Percentiles rank a stretch among this genome's conserved stretches.
phyloP scores from a whole-genome alignment of 2,113 vertebrate genomes.

The Cheirogaleus medius region DNA sequence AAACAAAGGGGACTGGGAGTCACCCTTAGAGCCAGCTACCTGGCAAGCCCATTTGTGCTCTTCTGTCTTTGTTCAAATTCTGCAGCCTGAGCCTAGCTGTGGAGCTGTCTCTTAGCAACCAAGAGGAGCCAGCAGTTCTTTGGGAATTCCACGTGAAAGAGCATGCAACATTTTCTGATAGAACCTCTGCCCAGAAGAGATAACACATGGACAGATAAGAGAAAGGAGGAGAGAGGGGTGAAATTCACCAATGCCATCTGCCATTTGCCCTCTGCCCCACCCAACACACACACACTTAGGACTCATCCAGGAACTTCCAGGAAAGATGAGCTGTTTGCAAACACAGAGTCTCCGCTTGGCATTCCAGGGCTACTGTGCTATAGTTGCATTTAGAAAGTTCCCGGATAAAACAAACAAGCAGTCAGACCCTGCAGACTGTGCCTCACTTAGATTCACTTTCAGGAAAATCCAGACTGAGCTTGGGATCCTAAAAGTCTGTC shows the following conservation, averaged over 20 bases:
- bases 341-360: background rate
- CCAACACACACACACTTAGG: background rate
- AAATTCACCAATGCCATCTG: background rate
- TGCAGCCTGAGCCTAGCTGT: background rate
- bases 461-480: background rate
- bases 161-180: background rate
- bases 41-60: background rate
- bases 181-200: background rate
- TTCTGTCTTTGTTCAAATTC: background rate
- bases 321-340: background rate
- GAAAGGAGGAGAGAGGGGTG: background rate
- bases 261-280: background rate
- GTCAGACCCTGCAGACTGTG: background rate
- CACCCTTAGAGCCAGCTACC: background rate
- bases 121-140: background rate
- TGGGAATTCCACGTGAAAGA: background rate
- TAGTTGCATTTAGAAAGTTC: background rate
- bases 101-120: background rate
- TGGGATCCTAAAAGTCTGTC: background rate
- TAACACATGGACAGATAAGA: background rate
- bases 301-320: background rate
- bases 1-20: too few species aligned
- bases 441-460: background rate
- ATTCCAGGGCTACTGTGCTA: background rate
- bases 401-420: background rate